phyloP scores from a whole-genome alignment of 2,797 vertebrate genomes.

The Sebastes steindachneri region DNA sequence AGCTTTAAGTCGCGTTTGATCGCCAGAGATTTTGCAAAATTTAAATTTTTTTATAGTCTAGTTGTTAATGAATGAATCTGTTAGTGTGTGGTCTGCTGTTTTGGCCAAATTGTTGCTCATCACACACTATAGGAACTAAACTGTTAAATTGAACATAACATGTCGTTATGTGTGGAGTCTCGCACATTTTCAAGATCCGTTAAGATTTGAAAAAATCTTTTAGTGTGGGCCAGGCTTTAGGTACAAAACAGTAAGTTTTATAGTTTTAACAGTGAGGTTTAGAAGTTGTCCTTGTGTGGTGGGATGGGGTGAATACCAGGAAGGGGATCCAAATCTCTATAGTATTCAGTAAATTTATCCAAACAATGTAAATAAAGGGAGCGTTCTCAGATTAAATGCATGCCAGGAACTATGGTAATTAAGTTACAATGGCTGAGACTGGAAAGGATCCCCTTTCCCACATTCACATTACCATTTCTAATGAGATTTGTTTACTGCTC shows the following conservation, averaged over 20 bases:
- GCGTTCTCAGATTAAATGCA: constrained; percentile 17
- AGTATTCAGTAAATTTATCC: constrained; percentile 9
- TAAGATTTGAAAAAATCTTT: too few species aligned
- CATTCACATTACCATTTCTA: constrained; percentile 51
- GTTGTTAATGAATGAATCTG: too few species aligned
- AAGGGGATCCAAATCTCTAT: background rate
- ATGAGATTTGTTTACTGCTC: constrained; percentile 49
- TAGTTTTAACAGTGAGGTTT: background rate
- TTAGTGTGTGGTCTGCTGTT: too few species aligned
- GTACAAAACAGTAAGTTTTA: constrained; percentile 1
- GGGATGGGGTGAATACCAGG: constrained; percentile 9
- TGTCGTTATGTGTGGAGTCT: too few species aligned
- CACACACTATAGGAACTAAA: too few species aligned
- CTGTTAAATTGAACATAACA: too few species aligned
- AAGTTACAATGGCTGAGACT: constrained; percentile 33
- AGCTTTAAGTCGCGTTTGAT: too few species aligned
- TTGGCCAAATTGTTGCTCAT: too few species aligned
- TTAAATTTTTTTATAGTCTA: too few species aligned
- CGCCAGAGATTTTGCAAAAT: too few species aligned
- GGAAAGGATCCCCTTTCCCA: constrained; percentile 47
- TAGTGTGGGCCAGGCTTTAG: background rate
- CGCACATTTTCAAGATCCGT: too few species aligned
- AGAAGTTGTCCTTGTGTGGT: background rate
- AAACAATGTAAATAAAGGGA: constrained; percentile 40
- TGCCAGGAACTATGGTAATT: constrained; percentile 49